phyloP scores from a whole-genome alignment of 2,888 invertebrate species.

The Lymantria monacha region DNA sequence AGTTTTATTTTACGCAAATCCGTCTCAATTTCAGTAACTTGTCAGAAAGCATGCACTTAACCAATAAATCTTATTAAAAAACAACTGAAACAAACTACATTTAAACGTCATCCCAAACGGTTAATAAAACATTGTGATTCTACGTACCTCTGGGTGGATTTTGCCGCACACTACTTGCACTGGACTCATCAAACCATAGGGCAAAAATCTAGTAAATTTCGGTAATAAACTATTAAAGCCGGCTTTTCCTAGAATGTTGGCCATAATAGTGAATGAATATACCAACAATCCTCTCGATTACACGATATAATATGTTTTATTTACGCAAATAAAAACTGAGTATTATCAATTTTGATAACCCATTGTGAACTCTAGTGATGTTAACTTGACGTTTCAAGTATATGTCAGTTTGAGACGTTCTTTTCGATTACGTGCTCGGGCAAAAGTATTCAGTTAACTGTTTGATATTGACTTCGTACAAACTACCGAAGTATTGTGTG shows the following conservation, averaged over 20 bases:
- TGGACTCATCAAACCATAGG: constrained; percentile 29
- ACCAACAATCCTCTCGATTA: constrained; percentile 27
- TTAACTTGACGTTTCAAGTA: constrained; percentile 34
- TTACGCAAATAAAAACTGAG: constrained; percentile 38
- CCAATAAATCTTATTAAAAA: no score
- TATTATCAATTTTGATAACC: constrained; percentile 71
- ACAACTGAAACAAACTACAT: no score
- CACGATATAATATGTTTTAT: constrained; percentile 40
- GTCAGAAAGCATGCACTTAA: no score
- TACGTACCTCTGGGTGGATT: constrained; percentile 58
- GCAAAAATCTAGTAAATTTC: constrained; percentile 36
- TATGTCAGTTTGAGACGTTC: constrained; percentile 13
- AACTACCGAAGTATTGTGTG: not conserved
- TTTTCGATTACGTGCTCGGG: not conserved
- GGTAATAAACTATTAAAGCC: constrained; percentile 44
- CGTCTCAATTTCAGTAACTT: no score
- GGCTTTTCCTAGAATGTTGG: constrained; percentile 45
- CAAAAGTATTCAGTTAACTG: not conserved
- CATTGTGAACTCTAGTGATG: constrained; percentile 66
- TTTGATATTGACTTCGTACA: not conserved
- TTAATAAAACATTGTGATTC: constrained; percentile 17
- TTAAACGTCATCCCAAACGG: not conserved
- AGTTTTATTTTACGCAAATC: not conserved
- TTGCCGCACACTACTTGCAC: constrained; percentile 46
- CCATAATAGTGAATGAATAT: constrained; percentile 50